Base-by-base conservation (phyloP, 2,888 invertebrate genomes). In the Glaucopsyche alexis region DNA sequence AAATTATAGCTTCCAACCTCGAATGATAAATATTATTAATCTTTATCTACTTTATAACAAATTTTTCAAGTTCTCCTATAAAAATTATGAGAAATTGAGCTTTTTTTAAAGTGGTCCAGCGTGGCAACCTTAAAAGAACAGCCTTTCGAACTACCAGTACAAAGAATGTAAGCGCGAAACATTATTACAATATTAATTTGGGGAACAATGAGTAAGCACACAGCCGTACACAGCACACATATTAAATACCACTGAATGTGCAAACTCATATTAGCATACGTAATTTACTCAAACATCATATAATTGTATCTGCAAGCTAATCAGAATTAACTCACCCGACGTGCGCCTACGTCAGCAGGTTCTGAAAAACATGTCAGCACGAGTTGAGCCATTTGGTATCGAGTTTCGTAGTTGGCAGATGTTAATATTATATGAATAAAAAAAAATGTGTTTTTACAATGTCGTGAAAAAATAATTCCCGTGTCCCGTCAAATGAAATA, bases 191-290 rank as follows among this genome's bases (percentile, higher is more conserved):
- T 38, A 60, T 60, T 19, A 52, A 52, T 52, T 60, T 60, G 29
- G 29, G 29, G 29, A 60, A 38, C 29, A 38, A 14, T 60, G 38
- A 29, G 60, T 60, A 29, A 60, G 13, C 29, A 38, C 7, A 60
- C 60, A 7, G 14, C 47, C 13, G 9, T 11, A 47, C 2, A 60
- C 14, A 13, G 60, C 19, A 67, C 67, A 67, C 67, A 67, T 66
- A 72, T 47, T 72, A 50, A 72, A 72, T 50, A 72, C 65, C 72
- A 81, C 83, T 83, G 81, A 82, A 80, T 79, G 78, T 81, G 82
- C 84, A 84, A 81, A 82, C 79, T 74, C 70, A 73, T 72, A 86
- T 88, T 87, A 82, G 82, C 87, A 86, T 87, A 81, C 82, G 83
- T 80, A 82, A 83, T 82, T 79, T 78, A 77, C 75, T 75, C 80